A percentile compares a stretch with the other conserved stretches of the same genome.
Conservation (phyloP, 2,888 invertebrate species). For the Himalopsyche kuldschensis region DNA sequence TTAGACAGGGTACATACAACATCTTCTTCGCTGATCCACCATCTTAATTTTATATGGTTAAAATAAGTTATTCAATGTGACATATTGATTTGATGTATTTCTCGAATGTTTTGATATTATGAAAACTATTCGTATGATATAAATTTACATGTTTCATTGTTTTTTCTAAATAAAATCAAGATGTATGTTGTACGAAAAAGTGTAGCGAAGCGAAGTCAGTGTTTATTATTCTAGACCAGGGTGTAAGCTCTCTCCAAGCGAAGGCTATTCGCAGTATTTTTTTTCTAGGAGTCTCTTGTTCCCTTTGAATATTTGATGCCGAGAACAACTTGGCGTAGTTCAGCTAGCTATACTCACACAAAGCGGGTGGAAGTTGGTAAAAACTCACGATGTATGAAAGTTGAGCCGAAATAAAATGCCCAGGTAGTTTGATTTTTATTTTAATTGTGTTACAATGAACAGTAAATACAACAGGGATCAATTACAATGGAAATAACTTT, state of each 20-base stretch:
- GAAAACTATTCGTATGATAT: too few relatives aligned
- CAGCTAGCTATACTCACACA: not conserved
- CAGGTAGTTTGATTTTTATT: not conserved
- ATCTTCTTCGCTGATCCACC: too few relatives aligned
- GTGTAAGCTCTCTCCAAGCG: not conserved
- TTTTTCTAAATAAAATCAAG: not conserved
- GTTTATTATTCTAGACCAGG: constrained; percentile 20
- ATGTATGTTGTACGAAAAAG: not conserved
- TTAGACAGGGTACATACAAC: too few relatives aligned
- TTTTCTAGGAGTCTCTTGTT: constrained; percentile 1
- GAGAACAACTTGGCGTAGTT: not conserved
- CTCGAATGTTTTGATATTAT: too few relatives aligned
- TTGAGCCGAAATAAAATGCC: not conserved
- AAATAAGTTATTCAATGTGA: too few relatives aligned
- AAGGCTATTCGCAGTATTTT: not conserved
- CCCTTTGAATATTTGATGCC: constrained; percentile 28
- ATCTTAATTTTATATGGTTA: too few relatives aligned
- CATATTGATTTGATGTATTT: too few relatives aligned
- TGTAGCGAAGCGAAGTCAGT: not conserved
- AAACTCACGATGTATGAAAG: not conserved
- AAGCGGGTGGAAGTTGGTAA: not conserved
- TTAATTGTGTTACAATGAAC: too few relatives aligned
- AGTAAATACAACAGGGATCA: too few relatives aligned
- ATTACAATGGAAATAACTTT: too few relatives aligned
- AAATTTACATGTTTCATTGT: too few relatives aligned